Conservation (phyloP, 2,113 vertebrate species). For the Cinclus mexicanus region DNA sequence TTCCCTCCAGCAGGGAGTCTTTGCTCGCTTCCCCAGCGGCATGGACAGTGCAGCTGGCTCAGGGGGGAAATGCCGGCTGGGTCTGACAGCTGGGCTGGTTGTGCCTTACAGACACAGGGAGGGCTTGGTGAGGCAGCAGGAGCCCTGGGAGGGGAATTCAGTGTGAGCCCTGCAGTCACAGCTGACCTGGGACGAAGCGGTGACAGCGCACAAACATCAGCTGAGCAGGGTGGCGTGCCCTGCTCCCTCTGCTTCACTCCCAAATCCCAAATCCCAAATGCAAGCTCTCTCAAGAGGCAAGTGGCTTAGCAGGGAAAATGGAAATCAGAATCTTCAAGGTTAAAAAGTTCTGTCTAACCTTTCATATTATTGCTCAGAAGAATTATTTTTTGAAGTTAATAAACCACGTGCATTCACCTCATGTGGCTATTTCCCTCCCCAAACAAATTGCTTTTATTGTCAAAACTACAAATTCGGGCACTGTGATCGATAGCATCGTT, state of each 20-base stretch:
- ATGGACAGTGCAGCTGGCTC: neutral
- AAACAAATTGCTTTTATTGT: conserved; percentile 72
- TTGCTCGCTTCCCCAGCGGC: neutral
- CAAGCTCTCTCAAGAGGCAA: neutral
- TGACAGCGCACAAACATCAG: neutral
- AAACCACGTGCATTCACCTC: conserved; percentile 10
- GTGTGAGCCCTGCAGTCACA: neutral
- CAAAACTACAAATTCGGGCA: conserved; percentile 63
- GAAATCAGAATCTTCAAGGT: neutral
- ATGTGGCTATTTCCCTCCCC: neutral
- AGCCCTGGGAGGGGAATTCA: neutral
- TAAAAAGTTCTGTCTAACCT: neutral
- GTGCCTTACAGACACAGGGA: neutral
- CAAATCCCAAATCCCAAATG: neutral
- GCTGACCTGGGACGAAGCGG: accelerated
- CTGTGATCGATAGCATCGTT: conserved; percentile 54
- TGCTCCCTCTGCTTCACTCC: neutral
- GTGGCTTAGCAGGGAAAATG: neutral
- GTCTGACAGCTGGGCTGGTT: neutral
- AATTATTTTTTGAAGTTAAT: conserved; percentile 39
- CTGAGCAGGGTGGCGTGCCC: neutral
- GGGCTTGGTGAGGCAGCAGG: neutral
- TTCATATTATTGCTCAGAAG: neutral
- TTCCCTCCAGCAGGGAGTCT: neutral
- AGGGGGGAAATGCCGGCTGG: neutral